Evolutionary conservation across 2,113 vertebrate genomes (phyloP), one percentile per base, ranked within the genome.

Genomic region (Taurulus bubalis): DNA sequence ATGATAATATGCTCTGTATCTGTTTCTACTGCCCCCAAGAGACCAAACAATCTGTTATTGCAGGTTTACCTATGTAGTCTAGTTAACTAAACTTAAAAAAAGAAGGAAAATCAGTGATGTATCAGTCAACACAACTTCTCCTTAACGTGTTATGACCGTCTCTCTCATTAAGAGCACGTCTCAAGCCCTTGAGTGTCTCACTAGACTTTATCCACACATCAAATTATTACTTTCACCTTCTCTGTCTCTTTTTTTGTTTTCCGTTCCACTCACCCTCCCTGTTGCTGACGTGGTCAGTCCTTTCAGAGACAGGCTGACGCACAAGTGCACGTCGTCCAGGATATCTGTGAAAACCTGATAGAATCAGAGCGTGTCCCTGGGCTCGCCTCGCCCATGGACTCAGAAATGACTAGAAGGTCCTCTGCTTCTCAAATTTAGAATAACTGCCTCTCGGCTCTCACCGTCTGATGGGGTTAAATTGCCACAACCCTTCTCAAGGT

Each of bases 401-500:
- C 47, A 38, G 26, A 77, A 62, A 86, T 22, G 36, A 69, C 86
- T 82, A n/a, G 53, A 81, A 32, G 73, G 18, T 71, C 36, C 40
- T 75, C 75, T 68, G 58, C 34, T 42, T 72, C 76, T 77, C 80
- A 85, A 77, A 90, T 86, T 82, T 88, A 86, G 89, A 89, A 78
- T 70, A 64, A 68, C 83, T 86, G 77, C 84, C 86, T 90, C 77
- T 64, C 24, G 18, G 78, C 81, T 88, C 62, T 78, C 38, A 8
- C 73, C 9, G 24, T 80, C 67, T 79, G 88, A 91, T 63, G 71
- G 76, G 88, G 84, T 92, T 77, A 84, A 88, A 88, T 89, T 88
- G 69, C 76, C 82, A 84, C 36, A 28, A 75, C 70, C 80, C 51
- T 6, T 87, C n/a, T 79, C 82, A 90, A 93, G 87, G 88, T 87